Conservation (phyloP, 1,140 invertebrate species). For the Drosophila equinoxialis region DNA sequence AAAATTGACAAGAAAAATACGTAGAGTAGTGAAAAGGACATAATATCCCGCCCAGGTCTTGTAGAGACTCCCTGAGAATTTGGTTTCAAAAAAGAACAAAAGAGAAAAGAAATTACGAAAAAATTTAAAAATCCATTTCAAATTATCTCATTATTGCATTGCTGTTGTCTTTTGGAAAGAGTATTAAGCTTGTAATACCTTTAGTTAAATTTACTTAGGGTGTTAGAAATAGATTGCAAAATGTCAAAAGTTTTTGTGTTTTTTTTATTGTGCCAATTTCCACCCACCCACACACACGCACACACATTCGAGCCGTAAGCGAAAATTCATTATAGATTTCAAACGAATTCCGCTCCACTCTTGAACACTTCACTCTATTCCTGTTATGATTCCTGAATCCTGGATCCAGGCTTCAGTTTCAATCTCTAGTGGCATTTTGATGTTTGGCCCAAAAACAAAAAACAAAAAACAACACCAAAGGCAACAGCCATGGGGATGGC, state of each 20-base stretch:
- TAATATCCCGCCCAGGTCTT: too few relatives aligned
- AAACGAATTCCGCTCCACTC: constrained; percentile 8
- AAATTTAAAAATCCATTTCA: too few relatives aligned
- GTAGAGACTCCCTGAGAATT: too few relatives aligned
- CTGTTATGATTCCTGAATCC: background rate
- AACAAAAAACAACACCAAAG: background rate
- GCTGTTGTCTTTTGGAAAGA: too few relatives aligned
- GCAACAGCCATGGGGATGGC: background rate
- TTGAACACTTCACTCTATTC: background rate
- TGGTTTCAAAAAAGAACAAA: too few relatives aligned
- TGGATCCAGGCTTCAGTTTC: constrained; percentile 13
- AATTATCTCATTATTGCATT: too few relatives aligned
- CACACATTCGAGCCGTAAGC: background rate
- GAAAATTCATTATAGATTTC: constrained; percentile 16
- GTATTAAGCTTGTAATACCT: too few relatives aligned
- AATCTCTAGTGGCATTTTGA: constrained; percentile 22
- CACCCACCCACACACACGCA: constrained; percentile 1
- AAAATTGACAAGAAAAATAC: too few relatives aligned
- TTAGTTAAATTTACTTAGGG: background rate
- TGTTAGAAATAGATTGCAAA: background rate
- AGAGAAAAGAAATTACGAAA: too few relatives aligned
- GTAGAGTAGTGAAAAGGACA: too few relatives aligned
- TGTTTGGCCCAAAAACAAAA: constrained; percentile 10
- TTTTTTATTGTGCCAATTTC: background rate
- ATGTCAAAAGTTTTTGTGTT: background rate